phyloP scores from a whole-genome alignment of 2,797 vertebrate genomes.

The Atherinosoma microstoma region DNA sequence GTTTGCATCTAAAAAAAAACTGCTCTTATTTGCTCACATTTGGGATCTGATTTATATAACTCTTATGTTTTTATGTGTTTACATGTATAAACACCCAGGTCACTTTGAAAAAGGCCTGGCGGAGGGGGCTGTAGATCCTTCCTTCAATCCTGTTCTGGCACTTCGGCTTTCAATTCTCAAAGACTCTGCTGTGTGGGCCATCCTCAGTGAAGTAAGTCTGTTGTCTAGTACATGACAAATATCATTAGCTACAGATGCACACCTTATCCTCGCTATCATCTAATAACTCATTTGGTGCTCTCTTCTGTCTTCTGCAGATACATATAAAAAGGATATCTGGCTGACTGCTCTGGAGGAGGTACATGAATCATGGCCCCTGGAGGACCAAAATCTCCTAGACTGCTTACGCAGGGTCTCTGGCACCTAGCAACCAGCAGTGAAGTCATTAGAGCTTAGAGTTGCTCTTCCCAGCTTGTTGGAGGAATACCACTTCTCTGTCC shows the following conservation, averaged over 20 bases:
- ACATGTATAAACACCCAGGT: slow-evolving; percentile 77
- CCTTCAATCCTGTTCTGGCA: slow-evolving; percentile 91
- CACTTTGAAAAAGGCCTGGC: slow-evolving; percentile 94
- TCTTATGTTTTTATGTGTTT: slow-evolving; percentile 13
- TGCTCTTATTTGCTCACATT: background rate
- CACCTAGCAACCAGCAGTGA: slow-evolving; percentile 72
- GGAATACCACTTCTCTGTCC: slow-evolving; percentile 59
- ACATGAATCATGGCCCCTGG: slow-evolving; percentile 55
- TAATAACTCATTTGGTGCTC: slow-evolving; percentile 22
- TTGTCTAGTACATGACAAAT: slow-evolving; percentile 17
- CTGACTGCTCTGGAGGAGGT: slow-evolving; percentile 73
- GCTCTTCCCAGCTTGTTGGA: slow-evolving; percentile 60
- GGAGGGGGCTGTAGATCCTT: slow-evolving; percentile 90
- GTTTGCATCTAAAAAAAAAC: background rate
- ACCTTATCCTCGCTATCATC: background rate
- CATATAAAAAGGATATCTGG: slow-evolving; percentile 95
- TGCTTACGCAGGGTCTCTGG: slow-evolving; percentile 68
- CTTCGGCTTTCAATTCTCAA: slow-evolving; percentile 92
- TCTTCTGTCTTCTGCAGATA: slow-evolving; percentile 88
- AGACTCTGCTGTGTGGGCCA: slow-evolving; percentile 96
- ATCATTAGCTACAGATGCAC: slow-evolving; percentile 6
- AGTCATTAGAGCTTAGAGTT: slow-evolving; percentile 68
- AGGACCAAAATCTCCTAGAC: slow-evolving; percentile 62
- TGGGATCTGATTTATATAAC: background rate
- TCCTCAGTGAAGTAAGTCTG: slow-evolving; percentile 93